A percentile compares a stretch with the other conserved stretches of the same genome.
phyloP scores from a whole-genome alignment of 1,140 invertebrate genomes.

The Eumeta japonica region DNA sequence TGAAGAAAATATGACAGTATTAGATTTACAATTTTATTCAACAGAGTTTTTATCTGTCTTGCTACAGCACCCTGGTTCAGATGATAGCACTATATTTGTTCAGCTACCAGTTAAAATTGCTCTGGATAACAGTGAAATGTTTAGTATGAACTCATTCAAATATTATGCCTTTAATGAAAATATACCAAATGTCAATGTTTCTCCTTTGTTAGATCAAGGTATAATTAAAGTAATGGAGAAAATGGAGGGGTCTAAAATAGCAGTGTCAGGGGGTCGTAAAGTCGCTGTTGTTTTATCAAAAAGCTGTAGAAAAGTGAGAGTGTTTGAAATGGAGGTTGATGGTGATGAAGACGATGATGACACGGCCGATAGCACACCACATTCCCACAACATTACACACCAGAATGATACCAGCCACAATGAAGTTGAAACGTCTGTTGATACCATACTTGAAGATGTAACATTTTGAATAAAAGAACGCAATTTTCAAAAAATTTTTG shows the following conservation, averaged over 20 bases:
- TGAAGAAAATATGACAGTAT: constrained; percentile 44
- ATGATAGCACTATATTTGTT: constrained; percentile 61
- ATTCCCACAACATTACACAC: constrained; percentile 25
- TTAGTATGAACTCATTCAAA: constrained; percentile 45
- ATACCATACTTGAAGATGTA: constrained; percentile 12
- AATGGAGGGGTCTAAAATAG: constrained; percentile 70
- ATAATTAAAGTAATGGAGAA: constrained; percentile 66
- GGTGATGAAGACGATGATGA: constrained; percentile 85
- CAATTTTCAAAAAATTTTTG: not conserved
- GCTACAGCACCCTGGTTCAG: constrained; percentile 59
- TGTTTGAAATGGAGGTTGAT: constrained; percentile 91
- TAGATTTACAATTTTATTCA: constrained; percentile 82
- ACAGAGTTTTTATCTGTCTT: constrained; percentile 74
- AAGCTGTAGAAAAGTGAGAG: constrained; percentile 74
- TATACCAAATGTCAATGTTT: constrained; percentile 48
- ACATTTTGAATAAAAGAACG: constrained; percentile 17
- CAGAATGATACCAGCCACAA: constrained; percentile 19
- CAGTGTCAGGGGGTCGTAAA: constrained; percentile 85
- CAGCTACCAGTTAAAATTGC: constrained; percentile 64
- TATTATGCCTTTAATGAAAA: constrained; percentile 55
- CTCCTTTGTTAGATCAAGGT: constrained; percentile 47
- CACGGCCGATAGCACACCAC: constrained; percentile 48
- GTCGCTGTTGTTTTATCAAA: constrained; percentile 84
- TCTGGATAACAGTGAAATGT: constrained; percentile 45
- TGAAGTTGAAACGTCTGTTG: too few relatives aligned